Conservation (phyloP, 2,888 invertebrate genomes). For the Spodoptera picta region DNA sequence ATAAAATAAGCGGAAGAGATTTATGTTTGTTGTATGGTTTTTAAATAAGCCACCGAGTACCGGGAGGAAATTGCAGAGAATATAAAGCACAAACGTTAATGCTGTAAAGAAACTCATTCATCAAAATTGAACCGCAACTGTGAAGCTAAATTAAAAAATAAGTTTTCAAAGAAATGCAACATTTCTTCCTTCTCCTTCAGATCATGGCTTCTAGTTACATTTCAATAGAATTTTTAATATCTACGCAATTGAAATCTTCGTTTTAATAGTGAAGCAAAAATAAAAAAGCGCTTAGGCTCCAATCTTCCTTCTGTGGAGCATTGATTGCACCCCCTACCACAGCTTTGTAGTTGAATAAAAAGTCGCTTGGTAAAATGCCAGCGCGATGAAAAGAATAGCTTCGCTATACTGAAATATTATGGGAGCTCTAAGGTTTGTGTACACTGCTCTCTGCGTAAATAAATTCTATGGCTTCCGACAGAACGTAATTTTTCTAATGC, state of each 20-base stretch:
- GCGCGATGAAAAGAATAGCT: constrained; percentile 80
- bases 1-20: constrained; percentile 42
- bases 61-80: constrained; percentile 32
- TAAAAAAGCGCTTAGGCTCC: constrained; percentile 71
- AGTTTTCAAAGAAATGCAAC: constrained; percentile 28
- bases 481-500: constrained; percentile 39
- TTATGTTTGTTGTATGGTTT: constrained; percentile 28
- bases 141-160: constrained; percentile 29
- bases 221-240: constrained; percentile 66
- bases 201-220: constrained; percentile 43
- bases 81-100: constrained; percentile 34
- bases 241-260: constrained; percentile 71
- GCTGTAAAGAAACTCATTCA: constrained; percentile 37
- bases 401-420: constrained; percentile 76
- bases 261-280: constrained; percentile 74
- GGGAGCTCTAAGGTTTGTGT: constrained; percentile 65
- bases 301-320: constrained; percentile 77
- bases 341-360: constrained; percentile 82
- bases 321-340: constrained; percentile 80
- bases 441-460: constrained; percentile 57
- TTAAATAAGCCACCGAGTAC: constrained; percentile 18
- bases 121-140: constrained; percentile 27
- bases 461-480: constrained; percentile 37
- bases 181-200: constrained; percentile 30
- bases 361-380: constrained; percentile 85